Evolutionary conservation across 2,888 invertebrate species (phyloP).

Genomic region (Enchytraeus crypticus): DNA sequence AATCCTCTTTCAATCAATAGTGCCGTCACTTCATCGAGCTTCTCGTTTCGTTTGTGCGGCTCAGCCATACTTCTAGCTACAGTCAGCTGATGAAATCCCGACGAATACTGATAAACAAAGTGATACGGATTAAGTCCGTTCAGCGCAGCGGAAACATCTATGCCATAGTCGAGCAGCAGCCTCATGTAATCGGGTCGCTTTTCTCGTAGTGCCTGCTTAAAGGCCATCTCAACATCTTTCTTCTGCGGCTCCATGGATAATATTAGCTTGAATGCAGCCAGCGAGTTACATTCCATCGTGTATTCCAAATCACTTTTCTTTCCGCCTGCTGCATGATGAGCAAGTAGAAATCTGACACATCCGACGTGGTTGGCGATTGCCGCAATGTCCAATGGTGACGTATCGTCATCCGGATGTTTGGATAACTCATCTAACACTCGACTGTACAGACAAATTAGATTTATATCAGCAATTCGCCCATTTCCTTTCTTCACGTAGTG

Average conservation of each 20-base stretch:
- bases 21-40: slow-evolving; percentile 33
- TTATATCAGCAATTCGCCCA: background rate
- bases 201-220: slow-evolving; percentile 34
- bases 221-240: slow-evolving; percentile 31
- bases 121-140: slow-evolving; percentile 41
- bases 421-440: background rate
- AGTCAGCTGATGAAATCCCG: slow-evolving; percentile 8
- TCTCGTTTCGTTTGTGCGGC: slow-evolving; percentile 31
- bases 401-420: background rate
- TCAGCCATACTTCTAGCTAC: background rate
- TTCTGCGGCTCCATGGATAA: slow-evolving; percentile 26
- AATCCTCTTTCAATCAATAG: slow-evolving; percentile 34
- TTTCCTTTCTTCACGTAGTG: background rate
- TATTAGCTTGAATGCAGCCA: slow-evolving; percentile 32
- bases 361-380: slow-evolving; percentile 30
- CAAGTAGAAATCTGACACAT: slow-evolving; percentile 34
- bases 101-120: slow-evolving; percentile 37
- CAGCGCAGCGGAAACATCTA: slow-evolving; percentile 29
- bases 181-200: slow-evolving; percentile 35
- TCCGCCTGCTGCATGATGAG: slow-evolving; percentile 19
- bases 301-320: slow-evolving; percentile 26
- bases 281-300: slow-evolving; percentile 35
- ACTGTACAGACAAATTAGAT: background rate
- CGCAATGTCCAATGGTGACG: slow-evolving; percentile 35
- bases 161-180: slow-evolving; percentile 30